Evolutionary conservation across 37 sponge, comb jelly and placozoan species (phyloP).

Genomic region (Agelas oroides): DNA sequence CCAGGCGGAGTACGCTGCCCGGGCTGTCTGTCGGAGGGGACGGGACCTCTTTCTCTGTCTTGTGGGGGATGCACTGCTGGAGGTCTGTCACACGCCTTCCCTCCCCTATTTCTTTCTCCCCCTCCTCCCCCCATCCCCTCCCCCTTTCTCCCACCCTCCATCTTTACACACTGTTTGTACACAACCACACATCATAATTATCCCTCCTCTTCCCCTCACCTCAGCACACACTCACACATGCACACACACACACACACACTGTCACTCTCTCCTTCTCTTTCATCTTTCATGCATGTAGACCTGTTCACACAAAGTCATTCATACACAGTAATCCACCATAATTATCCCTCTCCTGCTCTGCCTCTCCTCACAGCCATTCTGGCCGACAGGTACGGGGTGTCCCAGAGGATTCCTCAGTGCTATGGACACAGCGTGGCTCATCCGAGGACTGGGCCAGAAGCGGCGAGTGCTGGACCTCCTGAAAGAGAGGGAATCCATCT

Average conservation of each 20-base stretch:
- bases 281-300: background rate
- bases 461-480: slow-evolving; percentile 71
- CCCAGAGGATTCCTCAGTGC: slow-evolving; percentile 95
- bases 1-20: slow-evolving; percentile 88
- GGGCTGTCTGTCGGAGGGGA: slow-evolving; percentile 67
- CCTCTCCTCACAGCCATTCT: slow-evolving; percentile 84
- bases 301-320: background rate
- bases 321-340: background rate
- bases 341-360: no score
- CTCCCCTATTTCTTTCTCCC: background rate
- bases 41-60: slow-evolving; percentile 82
- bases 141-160: background rate
- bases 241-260: background rate
- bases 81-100: slow-evolving; percentile 58
- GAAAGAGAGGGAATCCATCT: slow-evolving; percentile 86
- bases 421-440: slow-evolving; percentile 96
- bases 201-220: no score
- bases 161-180: no score
- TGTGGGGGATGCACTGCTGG: slow-evolving; percentile 92
- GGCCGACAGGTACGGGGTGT: slow-evolving; percentile 96
- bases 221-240: background rate
- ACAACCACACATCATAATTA: background rate
- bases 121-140: background rate
- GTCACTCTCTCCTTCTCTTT: background rate
- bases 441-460: slow-evolving; percentile 74